A percentile compares a stretch with the other conserved stretches of the same genome.
phyloP scores from a whole-genome alignment of 2,113 vertebrate species.

The Emberiza fucata region DNA sequence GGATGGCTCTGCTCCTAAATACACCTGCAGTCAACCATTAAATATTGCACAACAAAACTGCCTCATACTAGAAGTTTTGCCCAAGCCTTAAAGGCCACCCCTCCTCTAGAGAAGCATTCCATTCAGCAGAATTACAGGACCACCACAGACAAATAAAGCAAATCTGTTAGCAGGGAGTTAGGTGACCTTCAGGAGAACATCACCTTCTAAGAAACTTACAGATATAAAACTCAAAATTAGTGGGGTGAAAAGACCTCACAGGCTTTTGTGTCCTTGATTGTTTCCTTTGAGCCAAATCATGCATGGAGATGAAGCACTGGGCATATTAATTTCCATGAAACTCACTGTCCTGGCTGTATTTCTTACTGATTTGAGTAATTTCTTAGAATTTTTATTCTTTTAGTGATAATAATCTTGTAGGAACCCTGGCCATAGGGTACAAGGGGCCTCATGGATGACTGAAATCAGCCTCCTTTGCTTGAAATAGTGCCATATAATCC shows the following conservation, averaged over 20 bases:
- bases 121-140: not conserved
- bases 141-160: not conserved
- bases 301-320: not conserved
- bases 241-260: not conserved
- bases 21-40: not conserved
- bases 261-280: not conserved
- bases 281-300: not conserved
- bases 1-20: not conserved
- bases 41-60: not conserved
- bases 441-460: not conserved
- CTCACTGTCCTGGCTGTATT: not conserved
- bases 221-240: not conserved
- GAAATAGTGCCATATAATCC: not conserved
- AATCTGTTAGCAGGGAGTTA: not conserved
- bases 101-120: not conserved
- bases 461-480: not conserved
- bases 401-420: not conserved
- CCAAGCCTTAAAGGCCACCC: not conserved
- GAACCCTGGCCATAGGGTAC: not conserved
- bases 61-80: not conserved
- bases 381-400: not conserved
- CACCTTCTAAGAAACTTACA: not conserved
- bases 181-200: not conserved
- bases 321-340: not conserved
- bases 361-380: not conserved